These are phyloP conservation scores for Melitaea cinxia DNA, from an alignment of 1,140 invertebrate genomes.

Conservation along the genomic window DNA sequence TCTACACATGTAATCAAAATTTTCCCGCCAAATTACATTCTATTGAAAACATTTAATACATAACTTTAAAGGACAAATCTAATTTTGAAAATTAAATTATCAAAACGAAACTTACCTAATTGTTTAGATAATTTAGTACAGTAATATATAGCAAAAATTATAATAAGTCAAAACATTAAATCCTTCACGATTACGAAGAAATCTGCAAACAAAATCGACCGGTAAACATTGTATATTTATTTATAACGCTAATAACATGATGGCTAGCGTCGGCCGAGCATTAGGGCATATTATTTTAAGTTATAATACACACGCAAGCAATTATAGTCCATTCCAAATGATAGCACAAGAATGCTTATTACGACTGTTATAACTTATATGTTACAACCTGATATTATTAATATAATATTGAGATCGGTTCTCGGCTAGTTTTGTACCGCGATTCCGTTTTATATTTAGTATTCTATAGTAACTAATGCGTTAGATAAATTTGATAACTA, in stretches of 20 bases:
- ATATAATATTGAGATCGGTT: slow-evolving; percentile 23
- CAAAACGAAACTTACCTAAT: too few relatives aligned
- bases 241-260: slow-evolving; percentile 59
- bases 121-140: too few relatives aligned
- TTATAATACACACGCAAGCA: slow-evolving; percentile 54
- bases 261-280: slow-evolving; percentile 52
- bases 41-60: too few relatives aligned
- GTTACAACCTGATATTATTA: slow-evolving; percentile 30
- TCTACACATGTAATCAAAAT: too few relatives aligned
- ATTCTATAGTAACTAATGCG: neutral
- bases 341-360: slow-evolving; percentile 57
- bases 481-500: too few relatives aligned
- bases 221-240: slow-evolving; percentile 41
- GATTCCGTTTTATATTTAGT: neutral
- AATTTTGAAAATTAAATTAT: too few relatives aligned
- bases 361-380: slow-evolving; percentile 39
- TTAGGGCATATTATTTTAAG: slow-evolving; percentile 59
- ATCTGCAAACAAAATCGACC: slow-evolving; percentile 1
- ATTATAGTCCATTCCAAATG: slow-evolving; percentile 56
- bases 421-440: neutral
- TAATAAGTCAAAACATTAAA: too few relatives aligned
- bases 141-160: too few relatives aligned
- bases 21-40: too few relatives aligned
- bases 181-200: neutral
- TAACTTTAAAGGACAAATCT: too few relatives aligned